Conservation (phyloP, 2,797 vertebrate species). For the Siniperca undulata region DNA sequence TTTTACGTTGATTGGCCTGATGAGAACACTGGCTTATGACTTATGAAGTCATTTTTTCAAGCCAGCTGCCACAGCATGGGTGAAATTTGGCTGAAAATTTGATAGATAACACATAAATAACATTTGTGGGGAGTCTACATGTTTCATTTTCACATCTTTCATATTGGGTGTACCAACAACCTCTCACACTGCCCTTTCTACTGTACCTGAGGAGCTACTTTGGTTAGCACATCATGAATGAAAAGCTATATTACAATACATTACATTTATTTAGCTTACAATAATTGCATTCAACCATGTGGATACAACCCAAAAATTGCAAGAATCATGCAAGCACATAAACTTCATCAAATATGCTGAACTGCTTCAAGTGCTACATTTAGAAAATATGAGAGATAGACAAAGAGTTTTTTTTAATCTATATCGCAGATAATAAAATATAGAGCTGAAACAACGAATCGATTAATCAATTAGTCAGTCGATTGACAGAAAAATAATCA, state of each 20-base stretch:
- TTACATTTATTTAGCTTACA: too few species aligned
- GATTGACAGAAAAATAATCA: too few species aligned
- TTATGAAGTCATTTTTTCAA: background rate
- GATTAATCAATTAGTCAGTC: too few species aligned
- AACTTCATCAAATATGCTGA: too few species aligned
- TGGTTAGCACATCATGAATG: background rate
- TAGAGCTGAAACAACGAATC: background rate
- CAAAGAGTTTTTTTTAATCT: too few species aligned
- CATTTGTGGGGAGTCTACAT: background rate
- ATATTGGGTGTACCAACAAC: background rate
- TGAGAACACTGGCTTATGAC: background rate
- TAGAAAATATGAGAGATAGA: too few species aligned
- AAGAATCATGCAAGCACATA: too few species aligned
- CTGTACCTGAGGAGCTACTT: background rate
- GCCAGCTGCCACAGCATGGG: background rate
- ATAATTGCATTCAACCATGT: too few species aligned
- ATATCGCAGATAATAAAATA: background rate
- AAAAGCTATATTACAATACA: background rate
- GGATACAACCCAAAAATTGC: too few species aligned
- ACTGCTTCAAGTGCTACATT: too few species aligned
- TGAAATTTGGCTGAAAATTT: background rate
- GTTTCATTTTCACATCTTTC: slow-evolving; percentile 8
- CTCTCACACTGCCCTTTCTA: background rate
- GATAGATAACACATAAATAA: background rate
- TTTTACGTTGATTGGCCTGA: too few species aligned